A percentile compares a stretch with the other conserved stretches of the same genome.
Evolutionary conservation across 2,797 vertebrate species (phyloP).

Genomic region (Semotilus atromaculatus): DNA sequence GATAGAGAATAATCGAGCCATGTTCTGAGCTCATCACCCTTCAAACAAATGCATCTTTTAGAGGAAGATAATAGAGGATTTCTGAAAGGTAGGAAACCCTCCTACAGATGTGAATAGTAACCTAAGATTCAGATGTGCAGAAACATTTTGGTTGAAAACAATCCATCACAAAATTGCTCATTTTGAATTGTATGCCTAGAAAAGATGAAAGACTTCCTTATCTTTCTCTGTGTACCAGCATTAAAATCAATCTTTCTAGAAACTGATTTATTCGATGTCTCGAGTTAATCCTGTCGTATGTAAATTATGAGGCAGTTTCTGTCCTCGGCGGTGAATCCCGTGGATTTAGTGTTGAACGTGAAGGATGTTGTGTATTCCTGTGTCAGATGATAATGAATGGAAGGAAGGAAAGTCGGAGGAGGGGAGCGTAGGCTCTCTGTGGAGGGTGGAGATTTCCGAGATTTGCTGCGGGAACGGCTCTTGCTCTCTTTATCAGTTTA

Average conservation of each 20-base stretch:
- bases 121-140: not conserved
- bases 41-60: slow-evolving; percentile 62
- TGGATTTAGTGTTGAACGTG: slow-evolving; percentile 30
- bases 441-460: slow-evolving; percentile 6
- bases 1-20: not conserved
- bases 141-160: not conserved
- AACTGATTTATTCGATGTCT: slow-evolving; percentile 21
- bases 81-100: slow-evolving; percentile 57
- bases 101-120: not conserved
- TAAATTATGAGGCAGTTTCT: slow-evolving; percentile 33
- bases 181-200: not conserved
- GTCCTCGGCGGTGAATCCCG: not conserved
- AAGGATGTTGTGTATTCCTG: slow-evolving; percentile 43
- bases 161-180: not conserved
- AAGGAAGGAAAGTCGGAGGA: slow-evolving; percentile 9
- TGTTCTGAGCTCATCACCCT: not conserved
- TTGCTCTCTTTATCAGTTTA: slow-evolving; percentile 1
- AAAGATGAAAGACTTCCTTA: not conserved
- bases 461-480: slow-evolving; percentile 10
- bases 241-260: slow-evolving; percentile 10
- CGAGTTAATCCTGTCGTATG: not conserved
- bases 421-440: slow-evolving; percentile 24
- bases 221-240: not conserved
- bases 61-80: slow-evolving; percentile 54
- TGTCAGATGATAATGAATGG: slow-evolving; percentile 41